These are phyloP conservation scores for Tragelaphus eurycerus DNA, from an alignment of 2,797 vertebrate genomes.

Conservation along the genomic window DNA sequence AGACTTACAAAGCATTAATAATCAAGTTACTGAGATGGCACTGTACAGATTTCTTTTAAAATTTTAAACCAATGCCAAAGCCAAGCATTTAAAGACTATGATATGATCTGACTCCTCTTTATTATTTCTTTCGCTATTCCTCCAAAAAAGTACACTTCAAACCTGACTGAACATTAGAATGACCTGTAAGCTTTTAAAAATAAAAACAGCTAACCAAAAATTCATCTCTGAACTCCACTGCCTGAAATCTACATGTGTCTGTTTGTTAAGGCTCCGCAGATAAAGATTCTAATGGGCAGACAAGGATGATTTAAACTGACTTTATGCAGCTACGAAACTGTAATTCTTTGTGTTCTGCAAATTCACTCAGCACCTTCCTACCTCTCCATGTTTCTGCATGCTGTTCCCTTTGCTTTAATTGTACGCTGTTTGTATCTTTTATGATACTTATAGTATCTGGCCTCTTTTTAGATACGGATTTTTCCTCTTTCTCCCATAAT, in stretches of 20 bases:
- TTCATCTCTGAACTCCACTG: background rate
- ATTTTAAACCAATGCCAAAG: background rate
- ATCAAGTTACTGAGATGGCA: background rate
- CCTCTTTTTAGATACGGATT: background rate
- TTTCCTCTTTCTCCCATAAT: background rate
- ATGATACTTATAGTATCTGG: background rate
- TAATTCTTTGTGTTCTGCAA: background rate
- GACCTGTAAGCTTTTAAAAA: background rate
- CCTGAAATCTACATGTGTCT: background rate
- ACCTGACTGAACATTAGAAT: background rate
- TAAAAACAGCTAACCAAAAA: background rate
- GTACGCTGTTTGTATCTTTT: background rate
- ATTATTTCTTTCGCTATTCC: background rate
- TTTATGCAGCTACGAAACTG: background rate
- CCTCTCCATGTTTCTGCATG: background rate
- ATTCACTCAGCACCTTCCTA: background rate
- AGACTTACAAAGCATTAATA: background rate
- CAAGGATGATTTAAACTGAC: background rate
- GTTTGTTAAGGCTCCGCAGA: background rate
- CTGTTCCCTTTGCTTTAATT: background rate
- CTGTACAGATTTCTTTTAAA: background rate
- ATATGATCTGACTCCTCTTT: background rate
- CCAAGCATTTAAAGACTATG: background rate
- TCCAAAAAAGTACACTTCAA: background rate
- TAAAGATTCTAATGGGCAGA: background rate